Base-by-base conservation (phyloP, 2,888 invertebrate species). In the Hermaeophaga mercurialis region DNA sequence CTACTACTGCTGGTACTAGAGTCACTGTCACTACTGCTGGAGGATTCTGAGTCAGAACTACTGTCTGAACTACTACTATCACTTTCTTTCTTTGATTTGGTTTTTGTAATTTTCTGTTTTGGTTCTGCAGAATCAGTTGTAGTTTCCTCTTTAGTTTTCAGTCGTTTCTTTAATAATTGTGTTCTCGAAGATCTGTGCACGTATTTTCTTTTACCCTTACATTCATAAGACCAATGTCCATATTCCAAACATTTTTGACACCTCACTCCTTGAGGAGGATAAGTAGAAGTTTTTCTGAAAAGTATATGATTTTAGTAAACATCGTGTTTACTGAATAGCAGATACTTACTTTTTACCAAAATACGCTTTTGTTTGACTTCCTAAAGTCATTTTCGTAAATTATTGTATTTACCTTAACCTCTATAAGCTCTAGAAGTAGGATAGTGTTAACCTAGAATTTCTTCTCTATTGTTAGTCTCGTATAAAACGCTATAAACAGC, bases 161-260 rank as follows among this genome's bases (percentile, higher is more conserved):
- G 57, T 49, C 81, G 76, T 72, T 86, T 94, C 70, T 88, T 89
- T 62, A 96, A 78, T 58, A 89, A 84, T 66, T 89, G 85, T 1
- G 94, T 91, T 52, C 95, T 85, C 0, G 95, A 94, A 3, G 87
- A 85, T 54, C 95, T 84, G 67, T 92, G 87, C 3, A 94, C 80
- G 76, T 89, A 90, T 79, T 96, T 96, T 59, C 95, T 83, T 77
- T 95, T 94, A 9, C 90, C 90, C 65, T 86, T 92, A 74, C 96
- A 96, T 76, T 95, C 91, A 71, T 92, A 96, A 58, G 94, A 94
- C 94, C 94, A 96, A 75, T 96, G 96, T 0, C 96, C 96, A 71
- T 86, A 86, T 77, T 94, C 90, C 43, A 95, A 79, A 73, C 96
- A 96, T 79, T 95, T 96, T 75, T 96, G 96, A 74, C 96, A 96